A percentile compares a stretch with the other conserved stretches of the same genome.
Conservation (phyloP, 2,888 invertebrate species). For the Cylloceria caligata region DNA sequence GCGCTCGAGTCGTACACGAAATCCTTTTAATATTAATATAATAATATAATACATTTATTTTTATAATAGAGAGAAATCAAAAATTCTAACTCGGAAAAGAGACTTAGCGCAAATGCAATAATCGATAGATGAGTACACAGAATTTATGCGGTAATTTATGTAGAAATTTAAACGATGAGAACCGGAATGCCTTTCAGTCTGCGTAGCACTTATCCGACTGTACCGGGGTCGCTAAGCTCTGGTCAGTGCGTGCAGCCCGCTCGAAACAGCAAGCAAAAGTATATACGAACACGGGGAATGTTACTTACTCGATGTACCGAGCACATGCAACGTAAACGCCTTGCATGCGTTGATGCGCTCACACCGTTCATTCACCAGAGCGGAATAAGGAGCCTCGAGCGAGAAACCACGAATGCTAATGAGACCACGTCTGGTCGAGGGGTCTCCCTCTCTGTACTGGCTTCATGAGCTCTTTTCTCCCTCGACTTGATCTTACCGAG, state of each 20-base stretch:
- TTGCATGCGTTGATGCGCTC: constrained; percentile 70
- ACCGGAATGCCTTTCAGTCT: constrained; percentile 17
- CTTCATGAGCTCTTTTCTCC: constrained; percentile 25
- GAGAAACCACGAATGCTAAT: constrained; percentile 79
- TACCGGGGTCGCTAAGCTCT: constrained; percentile 5
- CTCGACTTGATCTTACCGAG: constrained; percentile 41
- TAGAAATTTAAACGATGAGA: neutral
- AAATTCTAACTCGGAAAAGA: neutral
- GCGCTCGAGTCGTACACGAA: too few species aligned
- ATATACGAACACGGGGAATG: constrained; percentile 46
- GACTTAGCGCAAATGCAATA: neutral
- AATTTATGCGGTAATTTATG: constrained; percentile 5
- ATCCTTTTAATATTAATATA: too few species aligned
- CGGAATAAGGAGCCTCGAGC: constrained; percentile 74
- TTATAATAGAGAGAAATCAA: too few species aligned
- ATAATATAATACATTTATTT: too few species aligned
- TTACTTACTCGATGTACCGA: constrained; percentile 67
- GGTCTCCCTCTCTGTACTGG: constrained; percentile 11
- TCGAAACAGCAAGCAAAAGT: constrained; percentile 59
- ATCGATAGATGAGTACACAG: constrained; percentile 4
- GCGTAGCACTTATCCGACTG: constrained; percentile 8
- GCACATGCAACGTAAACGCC: constrained; percentile 59
- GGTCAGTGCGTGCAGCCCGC: constrained; percentile 45
- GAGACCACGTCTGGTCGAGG: constrained; percentile 71
- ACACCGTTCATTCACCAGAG: constrained; percentile 77